These are phyloP conservation scores for Balearica regulorum DNA, from an alignment of 2,797 vertebrate genomes.

Conservation along the genomic window DNA sequence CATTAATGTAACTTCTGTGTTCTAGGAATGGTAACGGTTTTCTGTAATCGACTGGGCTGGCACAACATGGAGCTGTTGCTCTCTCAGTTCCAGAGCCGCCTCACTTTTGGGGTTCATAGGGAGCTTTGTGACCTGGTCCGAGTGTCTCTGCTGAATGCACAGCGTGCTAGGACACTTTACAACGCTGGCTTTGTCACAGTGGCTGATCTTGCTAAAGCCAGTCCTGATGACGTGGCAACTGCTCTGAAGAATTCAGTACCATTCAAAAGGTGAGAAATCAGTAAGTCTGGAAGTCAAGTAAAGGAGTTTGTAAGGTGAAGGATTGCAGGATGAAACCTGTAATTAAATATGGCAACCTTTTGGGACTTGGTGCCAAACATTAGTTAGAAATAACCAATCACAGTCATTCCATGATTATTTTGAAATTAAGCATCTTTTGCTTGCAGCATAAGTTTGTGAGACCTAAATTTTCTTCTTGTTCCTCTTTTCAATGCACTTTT, in stretches of 20 bases:
- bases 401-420: not conserved
- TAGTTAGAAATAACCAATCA: not conserved
- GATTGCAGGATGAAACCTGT: not conserved
- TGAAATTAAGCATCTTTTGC: not conserved
- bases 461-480: not conserved
- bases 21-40: conserved; percentile 94
- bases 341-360: not conserved
- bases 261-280: conserved; percentile 87
- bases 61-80: conserved; percentile 93
- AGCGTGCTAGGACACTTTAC: conserved; percentile 86
- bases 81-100: conserved; percentile 94
- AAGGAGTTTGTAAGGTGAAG: not conserved
- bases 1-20: conserved; percentile 8
- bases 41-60: conserved; percentile 95
- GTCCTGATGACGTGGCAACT: conserved; percentile 80
- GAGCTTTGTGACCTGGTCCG: conserved; percentile 94
- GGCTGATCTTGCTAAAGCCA: conserved; percentile 86
- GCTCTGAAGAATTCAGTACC: conserved; percentile 87
- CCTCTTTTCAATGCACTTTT: not conserved
- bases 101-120: conserved; percentile 94
- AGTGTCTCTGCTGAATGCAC: conserved; percentile 89
- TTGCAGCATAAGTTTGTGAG: not conserved
- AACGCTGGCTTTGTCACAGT: conserved; percentile 87
- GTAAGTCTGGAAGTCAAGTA: not conserved
- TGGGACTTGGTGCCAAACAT: not conserved